A percentile compares a stretch with the other conserved stretches of the same genome.
phyloP scores from a whole-genome alignment of 2,797 vertebrate species.

The Mus caroli region DNA sequence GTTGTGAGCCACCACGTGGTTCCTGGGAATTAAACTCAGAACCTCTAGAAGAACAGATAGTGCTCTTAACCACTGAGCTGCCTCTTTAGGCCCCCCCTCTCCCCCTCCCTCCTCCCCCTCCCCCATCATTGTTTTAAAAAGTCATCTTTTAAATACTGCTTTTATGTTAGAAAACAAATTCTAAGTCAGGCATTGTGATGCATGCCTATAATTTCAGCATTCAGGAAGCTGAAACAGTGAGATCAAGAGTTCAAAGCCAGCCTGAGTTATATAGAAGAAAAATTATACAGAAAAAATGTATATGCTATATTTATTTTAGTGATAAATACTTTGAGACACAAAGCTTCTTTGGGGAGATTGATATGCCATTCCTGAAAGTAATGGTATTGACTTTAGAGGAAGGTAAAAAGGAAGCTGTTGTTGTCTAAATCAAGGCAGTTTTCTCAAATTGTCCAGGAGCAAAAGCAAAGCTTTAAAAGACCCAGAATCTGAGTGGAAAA shows the following conservation, averaged over 20 bases:
- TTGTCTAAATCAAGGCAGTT: neutral
- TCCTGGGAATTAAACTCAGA: neutral
- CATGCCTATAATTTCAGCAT: neutral
- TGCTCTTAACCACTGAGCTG: neutral
- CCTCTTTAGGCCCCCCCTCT: neutral
- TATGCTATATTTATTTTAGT: slow-evolving; percentile 21
- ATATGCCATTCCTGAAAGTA: neutral
- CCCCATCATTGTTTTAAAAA: neutral
- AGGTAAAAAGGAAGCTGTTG: neutral
- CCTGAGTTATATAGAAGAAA: neutral
- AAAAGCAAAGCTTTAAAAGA: neutral
- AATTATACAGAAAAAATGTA: neutral
- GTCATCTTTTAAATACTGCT: slow-evolving; percentile 33
- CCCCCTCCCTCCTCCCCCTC: neutral
- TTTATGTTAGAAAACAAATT: slow-evolving; percentile 58
- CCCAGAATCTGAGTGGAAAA: neutral
- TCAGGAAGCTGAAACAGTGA: neutral
- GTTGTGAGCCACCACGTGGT: neutral
- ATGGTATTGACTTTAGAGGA: neutral
- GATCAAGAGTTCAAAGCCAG: neutral
- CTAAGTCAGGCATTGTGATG: neutral
- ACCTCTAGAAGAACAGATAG: neutral
- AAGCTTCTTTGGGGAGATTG: neutral
- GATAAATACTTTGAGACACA: slow-evolving; percentile 33
- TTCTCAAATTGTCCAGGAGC: slow-evolving; percentile 22